Base-by-base conservation (phyloP, 2,888 invertebrate genomes). In the Cerceris ruficornis region DNA sequence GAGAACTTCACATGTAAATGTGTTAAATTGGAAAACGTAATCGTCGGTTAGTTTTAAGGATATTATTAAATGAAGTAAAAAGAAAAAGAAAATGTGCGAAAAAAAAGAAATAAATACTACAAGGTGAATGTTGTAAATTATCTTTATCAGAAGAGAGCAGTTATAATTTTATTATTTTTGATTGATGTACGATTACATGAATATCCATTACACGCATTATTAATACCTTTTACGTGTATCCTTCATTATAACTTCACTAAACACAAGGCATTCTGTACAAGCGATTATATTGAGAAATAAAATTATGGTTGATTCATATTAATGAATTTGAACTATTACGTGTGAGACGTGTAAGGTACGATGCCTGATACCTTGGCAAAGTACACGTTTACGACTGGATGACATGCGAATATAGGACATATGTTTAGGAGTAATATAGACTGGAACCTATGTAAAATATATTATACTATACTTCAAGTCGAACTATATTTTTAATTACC, bases 81-180 rank as follows among this genome's bases (percentile, higher is more conserved):
- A 85, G 82, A 75, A 39, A 72, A 82, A 78, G 15, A 43, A 54
- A 15, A 43, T 46, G n/a, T 50, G n/a, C n/a, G 9, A n/a, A 13
- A 17, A 55, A 17, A 55, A 52, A 14, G n/a, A n/a, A n/a, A n/a
- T 28, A 43, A 46, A 46, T 11, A 13, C 14, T 43, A 49, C 14
- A 54, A 57, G 82, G 82, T 88, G 84, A 87, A 88, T 87, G 88
- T 88, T 90, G 88, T 90, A 90, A 89, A 91, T 88, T 88, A 87
- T 88, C 87, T 83, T 89, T 87, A 88, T 82, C 75, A 28, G 80
- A 75, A 77, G 68, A 67, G 68, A 84, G 75, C 58, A 78, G 74
- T 75, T 86, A 85, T 78, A 80, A 88, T 89, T 89, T 88, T 85
- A 87, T 83, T 89, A 88, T 85, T 90, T 89, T 89, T 86, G 82